Conservation (phyloP, 2,797 vertebrate species). For the Leucoraja ocellata region DNA sequence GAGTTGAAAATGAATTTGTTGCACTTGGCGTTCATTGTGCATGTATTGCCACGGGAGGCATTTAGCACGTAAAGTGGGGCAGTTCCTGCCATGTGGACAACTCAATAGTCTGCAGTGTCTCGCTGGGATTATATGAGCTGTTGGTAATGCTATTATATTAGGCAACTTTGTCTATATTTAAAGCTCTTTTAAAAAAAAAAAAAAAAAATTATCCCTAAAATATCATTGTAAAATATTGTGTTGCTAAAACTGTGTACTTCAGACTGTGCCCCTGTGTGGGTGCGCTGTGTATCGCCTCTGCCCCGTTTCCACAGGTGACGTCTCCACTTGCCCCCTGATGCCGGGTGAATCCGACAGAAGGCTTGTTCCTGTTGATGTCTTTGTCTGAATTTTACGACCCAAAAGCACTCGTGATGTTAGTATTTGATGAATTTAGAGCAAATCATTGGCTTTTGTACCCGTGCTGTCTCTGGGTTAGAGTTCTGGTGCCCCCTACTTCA, state of each 20-base stretch:
- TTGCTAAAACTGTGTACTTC: not conserved
- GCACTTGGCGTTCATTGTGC: too few species aligned
- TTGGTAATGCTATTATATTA: not conserved
- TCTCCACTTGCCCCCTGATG: not conserved
- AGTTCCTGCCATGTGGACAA: too few species aligned
- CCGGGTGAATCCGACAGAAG: not conserved
- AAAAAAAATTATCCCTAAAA: too few species aligned
- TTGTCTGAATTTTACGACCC: not conserved
- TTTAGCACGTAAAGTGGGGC: too few species aligned
- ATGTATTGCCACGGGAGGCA: too few species aligned
- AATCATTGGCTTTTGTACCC: not conserved
- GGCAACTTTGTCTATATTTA: not conserved
- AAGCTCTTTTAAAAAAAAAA: not conserved
- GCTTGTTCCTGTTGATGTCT: too few species aligned
- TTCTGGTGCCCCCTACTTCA: not conserved
- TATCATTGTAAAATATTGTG: not conserved
- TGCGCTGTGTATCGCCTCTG: not conserved
- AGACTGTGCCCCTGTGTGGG: not conserved
- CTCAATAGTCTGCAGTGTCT: not conserved
- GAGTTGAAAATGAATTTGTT: too few species aligned
- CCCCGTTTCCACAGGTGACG: not conserved
- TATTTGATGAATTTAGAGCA: not conserved
- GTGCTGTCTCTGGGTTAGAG: not conserved
- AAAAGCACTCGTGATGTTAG: not conserved
- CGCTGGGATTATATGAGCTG: not conserved